phyloP scores from a whole-genome alignment of 2,888 invertebrate genomes.

The Microplitis manilae region DNA sequence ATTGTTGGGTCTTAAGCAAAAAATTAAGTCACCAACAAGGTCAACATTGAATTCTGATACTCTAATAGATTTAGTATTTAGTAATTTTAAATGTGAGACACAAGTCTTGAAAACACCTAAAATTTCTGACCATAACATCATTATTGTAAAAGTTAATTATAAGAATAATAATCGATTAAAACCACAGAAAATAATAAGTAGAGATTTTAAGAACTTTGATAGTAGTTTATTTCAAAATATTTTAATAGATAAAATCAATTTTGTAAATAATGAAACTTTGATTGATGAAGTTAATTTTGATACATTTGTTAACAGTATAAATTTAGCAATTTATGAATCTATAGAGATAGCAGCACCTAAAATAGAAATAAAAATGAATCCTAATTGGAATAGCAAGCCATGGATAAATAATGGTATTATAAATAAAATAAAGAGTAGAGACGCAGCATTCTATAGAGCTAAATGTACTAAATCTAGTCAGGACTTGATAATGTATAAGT shows the following conservation, averaged over 20 bases:
- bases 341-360: not conserved
- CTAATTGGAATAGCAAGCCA: not conserved
- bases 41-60: not conserved
- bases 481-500: not conserved
- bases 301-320: not conserved
- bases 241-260: constrained; percentile 3
- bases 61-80: not conserved
- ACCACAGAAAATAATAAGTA: constrained; percentile 5
- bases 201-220: constrained; percentile 3
- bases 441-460: not conserved
- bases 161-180: not conserved
- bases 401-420: not conserved
- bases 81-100: not conserved
- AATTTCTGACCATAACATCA: not conserved
- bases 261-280: not conserved
- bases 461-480: not conserved
- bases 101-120: not conserved
- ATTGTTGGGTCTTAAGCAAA: not conserved
- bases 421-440: not conserved
- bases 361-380: not conserved
- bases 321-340: not conserved
- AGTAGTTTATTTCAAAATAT: not conserved
- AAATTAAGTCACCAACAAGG: not conserved
- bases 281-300: not conserved
- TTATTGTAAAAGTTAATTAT: not conserved